Evolutionary conservation across 2,888 invertebrate species (phyloP), one percentile per base, ranked within the genome.

Genomic region (Epirrhoe alternata): DNA sequence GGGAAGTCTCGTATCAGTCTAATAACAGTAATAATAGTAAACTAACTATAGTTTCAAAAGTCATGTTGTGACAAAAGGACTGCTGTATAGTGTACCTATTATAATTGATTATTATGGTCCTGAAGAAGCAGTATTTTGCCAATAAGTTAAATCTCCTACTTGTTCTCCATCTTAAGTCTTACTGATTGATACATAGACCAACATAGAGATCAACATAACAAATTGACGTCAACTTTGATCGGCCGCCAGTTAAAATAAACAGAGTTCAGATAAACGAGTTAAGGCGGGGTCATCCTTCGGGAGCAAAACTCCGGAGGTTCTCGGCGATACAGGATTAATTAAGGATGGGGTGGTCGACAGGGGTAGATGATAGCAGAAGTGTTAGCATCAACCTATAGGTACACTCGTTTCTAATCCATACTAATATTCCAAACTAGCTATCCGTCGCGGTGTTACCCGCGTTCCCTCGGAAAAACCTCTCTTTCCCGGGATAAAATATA

Each of bases 11-110:
- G n/a, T n/a, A n/a, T n/a, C n/a, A n/a, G n/a, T n/a, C n/a, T n/a
- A n/a, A n/a, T n/a, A n/a, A n/a, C n/a, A n/a, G n/a, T n/a, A n/a
- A n/a, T n/a, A n/a, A n/a, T n/a, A n/a, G n/a, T n/a, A n/a, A n/a
- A n/a, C n/a, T n/a, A n/a, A n/a, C n/a, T n/a, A n/a, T n/a, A n/a
- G n/a, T n/a, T n/a, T 38, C 6, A 16, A 76, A 86, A 96, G 6
- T 87, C 89, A 53, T 98, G 97, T 89, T 96, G 96, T 88, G 93
- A 97, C 81, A 67, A 69, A 50, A 69, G 62, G 35, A 51, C 14
- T 33, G 59, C 50, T 10, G 68, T 57, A 10, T 64, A 63, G 49
- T 8, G 12, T 0, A 5, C 10, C 45, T 64, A 61, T 12, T 14
- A 5, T 4, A 0, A 64, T 0, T 7, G 24, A 6, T 60, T 49